These are phyloP conservation scores for Sphenodon punctatus DNA, from an alignment of 2,797 vertebrate species.

Conservation along the genomic window DNA sequence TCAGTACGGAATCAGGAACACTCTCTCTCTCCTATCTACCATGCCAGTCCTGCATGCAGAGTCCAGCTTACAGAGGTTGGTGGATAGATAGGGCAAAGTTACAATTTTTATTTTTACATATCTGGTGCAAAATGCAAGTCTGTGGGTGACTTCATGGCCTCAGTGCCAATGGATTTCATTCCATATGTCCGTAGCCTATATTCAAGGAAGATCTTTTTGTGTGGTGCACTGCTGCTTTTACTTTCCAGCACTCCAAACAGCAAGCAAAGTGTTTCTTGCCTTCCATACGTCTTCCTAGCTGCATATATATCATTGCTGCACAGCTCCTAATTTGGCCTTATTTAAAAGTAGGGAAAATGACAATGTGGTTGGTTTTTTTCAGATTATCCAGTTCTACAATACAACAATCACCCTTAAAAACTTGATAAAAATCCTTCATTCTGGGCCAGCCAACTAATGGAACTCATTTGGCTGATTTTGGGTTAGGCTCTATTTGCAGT, in stretches of 20 bases:
- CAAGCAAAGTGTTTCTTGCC: background rate
- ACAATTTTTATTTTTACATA: no score
- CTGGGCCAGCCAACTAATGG: no score
- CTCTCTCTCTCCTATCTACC: no score
- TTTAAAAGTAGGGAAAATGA: accelerated
- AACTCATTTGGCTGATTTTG: background rate
- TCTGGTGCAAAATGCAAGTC: no score
- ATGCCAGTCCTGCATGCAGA: no score
- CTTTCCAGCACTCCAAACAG: background rate
- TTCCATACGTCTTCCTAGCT: background rate
- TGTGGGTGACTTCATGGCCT: no score
- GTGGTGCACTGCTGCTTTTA: accelerated
- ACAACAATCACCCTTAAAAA: background rate
- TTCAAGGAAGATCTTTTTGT: background rate
- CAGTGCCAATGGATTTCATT: no score
- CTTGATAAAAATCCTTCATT: background rate
- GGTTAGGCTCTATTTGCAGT: background rate
- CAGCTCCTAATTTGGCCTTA: background rate
- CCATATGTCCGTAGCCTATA: no score
- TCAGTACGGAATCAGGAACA: no score
- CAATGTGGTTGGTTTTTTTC: background rate
- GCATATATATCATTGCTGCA: accelerated
- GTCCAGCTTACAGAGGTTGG: no score
- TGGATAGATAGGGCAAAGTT: no score
- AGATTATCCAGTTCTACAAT: background rate